Evolutionary conservation across 2,113 vertebrate genomes (phyloP).

Genomic region (Colossoma macropomum): DNA sequence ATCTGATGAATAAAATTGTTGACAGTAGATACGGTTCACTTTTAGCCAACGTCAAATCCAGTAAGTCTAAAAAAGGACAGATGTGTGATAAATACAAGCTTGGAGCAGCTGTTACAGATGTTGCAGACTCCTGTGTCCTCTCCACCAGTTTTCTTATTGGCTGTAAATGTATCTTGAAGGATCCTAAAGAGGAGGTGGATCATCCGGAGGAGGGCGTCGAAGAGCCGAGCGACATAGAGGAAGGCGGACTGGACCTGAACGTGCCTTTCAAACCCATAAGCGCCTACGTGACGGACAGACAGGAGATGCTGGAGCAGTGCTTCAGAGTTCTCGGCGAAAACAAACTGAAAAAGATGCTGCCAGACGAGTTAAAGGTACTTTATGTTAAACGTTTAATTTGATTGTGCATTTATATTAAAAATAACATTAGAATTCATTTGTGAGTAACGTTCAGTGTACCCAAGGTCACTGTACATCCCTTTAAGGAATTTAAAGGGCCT

Average conservation of each 20-base stretch:
- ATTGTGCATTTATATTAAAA: neutral
- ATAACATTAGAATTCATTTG: neutral
- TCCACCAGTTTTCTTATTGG: too few species aligned
- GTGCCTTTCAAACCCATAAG: conserved; percentile 90
- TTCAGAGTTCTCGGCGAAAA: conserved; percentile 91
- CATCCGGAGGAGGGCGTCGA: conserved; percentile 79
- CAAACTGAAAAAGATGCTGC: conserved; percentile 93
- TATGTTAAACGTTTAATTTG: neutral
- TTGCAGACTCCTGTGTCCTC: too few species aligned
- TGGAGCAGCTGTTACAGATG: too few species aligned
- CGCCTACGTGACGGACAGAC: conserved; percentile 86
- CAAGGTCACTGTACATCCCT: too few species aligned
- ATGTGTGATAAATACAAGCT: too few species aligned
- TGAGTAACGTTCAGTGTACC: too few species aligned
- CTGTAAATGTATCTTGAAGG: conserved; percentile 65
- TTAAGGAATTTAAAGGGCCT: too few species aligned
- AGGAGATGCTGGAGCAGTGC: conserved; percentile 94
- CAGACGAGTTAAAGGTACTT: conserved; percentile 90
- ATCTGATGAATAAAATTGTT: too few species aligned
- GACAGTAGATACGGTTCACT: too few species aligned
- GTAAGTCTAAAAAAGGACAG: too few species aligned
- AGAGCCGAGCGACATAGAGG: conserved; percentile 91
- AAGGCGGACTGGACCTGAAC: conserved; percentile 91
- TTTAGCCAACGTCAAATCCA: too few species aligned
- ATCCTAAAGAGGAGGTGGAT: conserved; percentile 75